Conservation (phyloP, 2,888 invertebrate genomes). For the Oxystoma pomonae region DNA sequence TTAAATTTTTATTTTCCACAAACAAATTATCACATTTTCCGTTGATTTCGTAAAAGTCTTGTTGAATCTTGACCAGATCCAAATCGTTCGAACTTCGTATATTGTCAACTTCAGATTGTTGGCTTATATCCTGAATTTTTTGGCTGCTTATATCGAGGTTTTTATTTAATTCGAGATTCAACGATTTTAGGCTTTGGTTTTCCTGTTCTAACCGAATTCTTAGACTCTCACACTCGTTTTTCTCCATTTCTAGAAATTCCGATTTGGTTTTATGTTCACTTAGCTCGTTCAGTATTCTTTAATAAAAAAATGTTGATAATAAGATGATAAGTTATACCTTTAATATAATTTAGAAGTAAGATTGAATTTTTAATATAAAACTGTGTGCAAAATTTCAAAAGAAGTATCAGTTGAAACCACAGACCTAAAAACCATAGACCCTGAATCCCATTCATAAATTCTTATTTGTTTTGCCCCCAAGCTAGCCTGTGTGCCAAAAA, state of each 20-base stretch:
- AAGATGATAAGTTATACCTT: no score
- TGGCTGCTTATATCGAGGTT: constrained; percentile 13
- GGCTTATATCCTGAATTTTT: constrained; percentile 11
- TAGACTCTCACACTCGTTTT: constrained; percentile 19
- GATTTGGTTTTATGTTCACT: constrained; percentile 37
- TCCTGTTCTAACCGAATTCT: constrained; percentile 16
- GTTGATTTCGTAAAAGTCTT: constrained; percentile 34
- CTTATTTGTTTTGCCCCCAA: no score
- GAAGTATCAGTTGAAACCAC: no score
- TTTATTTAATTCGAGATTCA: background rate
- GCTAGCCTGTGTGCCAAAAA: no score
- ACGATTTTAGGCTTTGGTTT: constrained; percentile 7
- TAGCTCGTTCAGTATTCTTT: constrained; percentile 28
- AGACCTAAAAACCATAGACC: no score
- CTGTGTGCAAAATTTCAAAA: no score
- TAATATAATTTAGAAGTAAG: no score
- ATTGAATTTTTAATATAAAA: no score
- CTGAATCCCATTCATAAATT: no score
- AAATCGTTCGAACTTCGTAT: constrained; percentile 12
- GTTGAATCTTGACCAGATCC: constrained; percentile 28
- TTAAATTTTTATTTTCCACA: constrained; percentile 34
- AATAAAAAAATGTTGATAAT: no score
- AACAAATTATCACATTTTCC: constrained; percentile 32
- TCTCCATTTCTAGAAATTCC: constrained; percentile 34
- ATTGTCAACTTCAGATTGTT: constrained; percentile 8